Base-by-base conservation (phyloP, 1,140 invertebrate genomes). In the Drosophila rufa region DNA sequence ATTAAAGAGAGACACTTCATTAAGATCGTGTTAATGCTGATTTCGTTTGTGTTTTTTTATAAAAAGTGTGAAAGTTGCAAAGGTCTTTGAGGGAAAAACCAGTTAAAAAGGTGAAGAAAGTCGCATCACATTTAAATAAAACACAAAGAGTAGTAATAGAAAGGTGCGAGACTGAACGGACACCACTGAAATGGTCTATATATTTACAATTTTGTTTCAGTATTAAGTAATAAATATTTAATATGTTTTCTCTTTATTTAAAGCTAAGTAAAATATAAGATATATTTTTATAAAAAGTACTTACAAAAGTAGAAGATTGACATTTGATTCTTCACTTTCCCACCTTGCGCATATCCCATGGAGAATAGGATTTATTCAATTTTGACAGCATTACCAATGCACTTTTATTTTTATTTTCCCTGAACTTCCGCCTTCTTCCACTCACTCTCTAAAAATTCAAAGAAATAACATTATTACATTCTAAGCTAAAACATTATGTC, bases 1-100 rank as follows among this genome's bases (percentile, higher is more conserved):
- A 71, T 69, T 84, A 90, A 79, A 51, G 14, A 48, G 45, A 73
- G 62, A 90, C 84, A 90, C 84, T 78, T 89, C 85, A 89, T 90
- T 89, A 89, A 70, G 58, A 51, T 61, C 38, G 80, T 84, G 84
- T 90, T 90, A 89, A 90, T 89, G 65, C 56, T 79, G 38, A 61
- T 59, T 48, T 62, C 58, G 46, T 46, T 55, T 48, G 56, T 75
- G 65, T 66, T 42, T 56, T 17, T 46, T 1, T 55, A 55, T 22
- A 27, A 36, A 58, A 69, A 64, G 80, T 76, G 83, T 87, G 83
- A 87, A 87, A 89, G 80, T 78, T 80, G 84, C 80, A 89, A 68
- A 51, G 64, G 25, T 57, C 9, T 58, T 6, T 19, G 43, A 22
- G 12, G 46, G 25, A 11, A 36, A 60, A 51, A 36, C 25, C 25